Evolutionary conservation across 2,113 vertebrate species (phyloP), one percentile per base, ranked within the genome.

Genomic region (Xiphorhynchus elegans): DNA sequence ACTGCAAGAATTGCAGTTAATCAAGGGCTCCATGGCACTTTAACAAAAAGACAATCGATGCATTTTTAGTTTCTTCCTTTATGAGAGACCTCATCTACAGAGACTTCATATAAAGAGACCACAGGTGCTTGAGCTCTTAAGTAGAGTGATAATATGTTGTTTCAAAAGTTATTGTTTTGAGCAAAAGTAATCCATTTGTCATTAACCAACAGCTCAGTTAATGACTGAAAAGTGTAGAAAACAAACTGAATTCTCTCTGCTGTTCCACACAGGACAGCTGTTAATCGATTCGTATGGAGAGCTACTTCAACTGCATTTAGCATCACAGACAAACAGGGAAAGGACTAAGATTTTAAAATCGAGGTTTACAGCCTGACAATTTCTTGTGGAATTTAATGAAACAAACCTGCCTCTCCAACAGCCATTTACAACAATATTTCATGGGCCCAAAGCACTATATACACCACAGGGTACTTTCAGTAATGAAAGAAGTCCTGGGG

Each of bases 221-320:
- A 95, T 66, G 70, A 88, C 93, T 74, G 78, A 74, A 59, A 94
- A 91, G 56, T 15, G 39, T 29, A 42, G 87, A 76, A 90, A 91
- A 69, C 47, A 77, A 66, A 85, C 25, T 72, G 53, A 64, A 76
- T 89, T 94, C 29, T 11, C 81, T n/a, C 83, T 80, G 55, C 59
- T 59, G 42, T 77, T 96, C 89, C 79, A 90, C 67, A 40, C 0
- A 69, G 42, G 28, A 4, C 24, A 86, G 68, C 17, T 8, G 44
- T 76, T 88, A 88, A 69, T 77, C 19, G 78, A 82, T 73, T 91
- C 58, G 47, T 31, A 87, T 1, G 4, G 50, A 49, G 53, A 58
- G 67, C 20, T 62, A 23, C 52, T 84, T 84, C 12, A 6, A 13
- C 11, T 5, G 47, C 7, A 13, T 59, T 77, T 15, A 70, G 10